Evolutionary conservation across 2,888 invertebrate species (phyloP), one percentile per base, ranked within the genome.

Genomic region (Troides aeacus): DNA sequence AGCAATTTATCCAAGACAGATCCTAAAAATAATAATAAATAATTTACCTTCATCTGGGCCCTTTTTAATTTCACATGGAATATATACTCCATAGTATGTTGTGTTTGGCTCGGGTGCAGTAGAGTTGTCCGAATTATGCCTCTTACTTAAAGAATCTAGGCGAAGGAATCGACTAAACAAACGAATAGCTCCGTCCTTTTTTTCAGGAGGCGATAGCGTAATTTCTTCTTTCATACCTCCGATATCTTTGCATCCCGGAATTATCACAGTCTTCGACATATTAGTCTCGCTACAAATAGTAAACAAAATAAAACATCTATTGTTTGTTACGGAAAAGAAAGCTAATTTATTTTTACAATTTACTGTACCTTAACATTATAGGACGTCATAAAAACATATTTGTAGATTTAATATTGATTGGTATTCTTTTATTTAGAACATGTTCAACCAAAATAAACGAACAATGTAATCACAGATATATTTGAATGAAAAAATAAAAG

Each of bases 21-120:
- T 30, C 15, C 36, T 18, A 18, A 60, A 36, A 23, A 7, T 60
- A n/a, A 42, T 42, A 18, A 4, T 10, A 46, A 17, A 69, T 62
- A 61, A 71, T 71, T 75, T 81, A 91, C 93, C 92, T 91, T 92
- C 93, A 81, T 93, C 93, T 3, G 90, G 89, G 57, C 90, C 92
- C 77, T 91, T 90, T 72, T 92, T 93, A 39, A 91, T 86, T 83
- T 93, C 93, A 75, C 91, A 92, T n/a, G 93, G 92, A 78, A 93
- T 92, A 73, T 91, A 93, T n/a, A 93, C 93, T 74, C 91, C 93
- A 77, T 92, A 93, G 73, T 88, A 93, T 0, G 83, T 89, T 5
- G 78, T 79, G 2, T 85, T 82, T 2, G 92, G 86, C 62, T 89
- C 89, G 21, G 79, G 74, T 17, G 77, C 73, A 53, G 84, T 82